These are phyloP conservation scores for Todus mexicanus DNA, from an alignment of 2,797 vertebrate genomes.

Conservation along the genomic window DNA sequence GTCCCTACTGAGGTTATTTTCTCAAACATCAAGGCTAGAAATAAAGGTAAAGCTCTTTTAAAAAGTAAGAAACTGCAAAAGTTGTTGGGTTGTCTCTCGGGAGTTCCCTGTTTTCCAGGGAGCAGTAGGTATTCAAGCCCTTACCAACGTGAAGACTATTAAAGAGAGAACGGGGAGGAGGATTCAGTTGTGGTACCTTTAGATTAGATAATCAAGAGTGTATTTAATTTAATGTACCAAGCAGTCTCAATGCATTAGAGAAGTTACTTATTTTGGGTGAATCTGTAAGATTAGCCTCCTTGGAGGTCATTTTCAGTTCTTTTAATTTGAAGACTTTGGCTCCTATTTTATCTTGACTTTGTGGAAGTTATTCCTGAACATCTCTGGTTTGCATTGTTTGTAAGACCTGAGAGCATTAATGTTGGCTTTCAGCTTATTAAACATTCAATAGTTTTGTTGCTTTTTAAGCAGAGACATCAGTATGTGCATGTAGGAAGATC, in stretches of 20 bases:
- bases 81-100: background rate
- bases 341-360: background rate
- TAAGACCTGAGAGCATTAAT: background rate
- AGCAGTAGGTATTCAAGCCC: background rate
- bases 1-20: background rate
- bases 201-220: background rate
- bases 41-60: background rate
- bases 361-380: background rate
- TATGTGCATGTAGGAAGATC: background rate
- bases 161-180: background rate
- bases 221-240: background rate
- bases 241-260: background rate
- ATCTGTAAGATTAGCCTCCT: background rate
- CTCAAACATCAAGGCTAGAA: background rate
- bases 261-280: background rate
- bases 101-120: background rate
- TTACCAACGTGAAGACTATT: background rate
- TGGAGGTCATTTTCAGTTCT: background rate
- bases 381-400: background rate
- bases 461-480: background rate
- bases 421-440: background rate
- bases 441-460: background rate
- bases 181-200: background rate
- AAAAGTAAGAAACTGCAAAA: background rate
- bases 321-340: background rate